A percentile compares a stretch with the other conserved stretches of the same genome.
These are phyloP conservation scores for Caenorhabditis sp. DNA, from an alignment of 2,888 invertebrate species.

Conservation along the genomic window DNA sequence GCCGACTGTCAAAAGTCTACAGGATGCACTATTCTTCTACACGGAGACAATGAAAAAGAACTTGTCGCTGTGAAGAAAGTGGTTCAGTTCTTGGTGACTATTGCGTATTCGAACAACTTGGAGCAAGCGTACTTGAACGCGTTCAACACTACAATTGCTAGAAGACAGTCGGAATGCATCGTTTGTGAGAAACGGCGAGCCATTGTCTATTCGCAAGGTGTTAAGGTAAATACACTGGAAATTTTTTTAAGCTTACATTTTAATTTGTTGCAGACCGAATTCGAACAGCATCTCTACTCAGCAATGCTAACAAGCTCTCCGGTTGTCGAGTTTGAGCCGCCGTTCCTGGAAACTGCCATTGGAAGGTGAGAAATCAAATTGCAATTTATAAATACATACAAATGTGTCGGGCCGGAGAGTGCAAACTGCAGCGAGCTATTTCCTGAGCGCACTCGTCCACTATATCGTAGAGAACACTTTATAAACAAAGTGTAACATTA, in stretches of 20 bases:
- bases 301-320: slow-evolving; percentile 90
- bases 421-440: too few relatives aligned
- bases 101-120: slow-evolving; percentile 93
- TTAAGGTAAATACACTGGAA: slow-evolving; percentile 44
- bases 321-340: slow-evolving; percentile 90
- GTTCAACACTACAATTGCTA: slow-evolving; percentile 72
- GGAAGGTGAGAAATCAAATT: slow-evolving; percentile 87
- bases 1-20: slow-evolving; percentile 90
- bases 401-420: too few relatives aligned
- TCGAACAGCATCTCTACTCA: slow-evolving; percentile 68
- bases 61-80: slow-evolving; percentile 79
- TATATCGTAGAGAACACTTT: neutral
- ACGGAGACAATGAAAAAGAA: slow-evolving; percentile 87
- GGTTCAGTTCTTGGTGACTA: slow-evolving; percentile 87
- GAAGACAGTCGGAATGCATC: slow-evolving; percentile 68
- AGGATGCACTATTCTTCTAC: slow-evolving; percentile 91
- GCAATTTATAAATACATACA: neutral
- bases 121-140: slow-evolving; percentile 90
- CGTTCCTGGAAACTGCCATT: slow-evolving; percentile 89
- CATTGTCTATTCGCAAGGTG: slow-evolving; percentile 66
- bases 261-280: slow-evolving; percentile 58
- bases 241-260: neutral
- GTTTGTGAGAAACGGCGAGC: slow-evolving; percentile 69
- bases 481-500: slow-evolving; percentile 1
- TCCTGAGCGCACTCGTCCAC: too few relatives aligned